Percentiles rank a stretch among this genome's conserved stretches.
Conservation (phyloP, 1,140 invertebrate species). For the Dolichoris vasculosae region DNA sequence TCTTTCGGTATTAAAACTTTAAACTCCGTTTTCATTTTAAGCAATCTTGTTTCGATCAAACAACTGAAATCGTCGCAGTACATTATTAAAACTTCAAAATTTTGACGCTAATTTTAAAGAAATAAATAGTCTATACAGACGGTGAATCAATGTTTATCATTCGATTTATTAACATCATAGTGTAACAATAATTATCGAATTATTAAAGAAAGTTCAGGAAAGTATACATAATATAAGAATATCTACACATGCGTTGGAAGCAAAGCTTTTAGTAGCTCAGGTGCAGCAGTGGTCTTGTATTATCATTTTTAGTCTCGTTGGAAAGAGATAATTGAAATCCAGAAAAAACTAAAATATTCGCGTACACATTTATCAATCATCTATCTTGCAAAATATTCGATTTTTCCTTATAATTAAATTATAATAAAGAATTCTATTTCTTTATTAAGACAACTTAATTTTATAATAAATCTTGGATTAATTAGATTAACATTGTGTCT, state of each 20-base stretch:
- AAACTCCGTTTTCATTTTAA: no score
- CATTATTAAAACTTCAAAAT: neutral
- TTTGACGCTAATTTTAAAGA: neutral
- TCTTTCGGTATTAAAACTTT: no score
- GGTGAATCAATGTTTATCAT: neutral
- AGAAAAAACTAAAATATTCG: neutral
- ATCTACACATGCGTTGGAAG: neutral
- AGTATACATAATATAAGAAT: neutral
- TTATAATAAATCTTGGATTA: neutral
- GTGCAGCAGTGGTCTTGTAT: conserved; percentile 60
- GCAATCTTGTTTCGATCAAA: no score
- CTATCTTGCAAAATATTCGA: neutral
- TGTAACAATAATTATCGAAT: conserved; percentile 11
- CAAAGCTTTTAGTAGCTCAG: conserved; percentile 73
- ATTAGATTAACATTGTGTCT: neutral
- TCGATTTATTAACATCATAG: neutral
- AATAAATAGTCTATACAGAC: neutral
- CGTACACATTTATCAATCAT: neutral
- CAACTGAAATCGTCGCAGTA: no score
- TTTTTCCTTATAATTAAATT: neutral
- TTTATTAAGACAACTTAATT: neutral
- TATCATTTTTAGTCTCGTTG: neutral
- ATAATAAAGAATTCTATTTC: neutral
- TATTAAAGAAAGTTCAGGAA: neutral
- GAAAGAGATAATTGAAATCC: neutral